Evolutionary conservation across 2,797 vertebrate genomes (phyloP).

Genomic region (Oreonectes daqikongensis): DNA sequence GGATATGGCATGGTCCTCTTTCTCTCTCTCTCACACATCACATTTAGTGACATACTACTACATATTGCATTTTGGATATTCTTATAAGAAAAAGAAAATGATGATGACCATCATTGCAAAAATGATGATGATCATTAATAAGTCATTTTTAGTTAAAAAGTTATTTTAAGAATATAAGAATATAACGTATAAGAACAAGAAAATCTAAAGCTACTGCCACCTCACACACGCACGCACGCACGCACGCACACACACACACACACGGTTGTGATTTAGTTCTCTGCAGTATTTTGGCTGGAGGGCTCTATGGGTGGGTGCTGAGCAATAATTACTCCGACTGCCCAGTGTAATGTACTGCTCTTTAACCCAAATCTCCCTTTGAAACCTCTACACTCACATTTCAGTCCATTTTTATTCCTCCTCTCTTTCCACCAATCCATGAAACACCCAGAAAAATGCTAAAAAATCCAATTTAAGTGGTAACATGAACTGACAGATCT

Average conservation of each 20-base stretch:
- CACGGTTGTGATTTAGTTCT: slow-evolving; percentile 39
- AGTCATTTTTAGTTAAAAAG: too few relatives aligned
- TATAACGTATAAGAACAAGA: neutral
- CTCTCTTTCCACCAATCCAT: neutral
- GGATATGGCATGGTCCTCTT: neutral
- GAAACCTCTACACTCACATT: slow-evolving; percentile 37
- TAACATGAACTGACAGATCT: neutral
- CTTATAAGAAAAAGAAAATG: too few relatives aligned
- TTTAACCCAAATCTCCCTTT: slow-evolving; percentile 51
- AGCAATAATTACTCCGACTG: slow-evolving; percentile 57
- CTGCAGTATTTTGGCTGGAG: slow-evolving; percentile 39
- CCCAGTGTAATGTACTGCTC: slow-evolving; percentile 53
- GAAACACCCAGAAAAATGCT: slow-evolving; percentile 13
- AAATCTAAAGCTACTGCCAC: slow-evolving; percentile 3
- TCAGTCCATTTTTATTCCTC: slow-evolving; percentile 14
- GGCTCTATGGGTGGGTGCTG: slow-evolving; percentile 48
- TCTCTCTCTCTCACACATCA: slow-evolving; percentile 3
- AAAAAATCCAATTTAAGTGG: neutral
- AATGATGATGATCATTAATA: too few relatives aligned
- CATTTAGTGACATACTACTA: slow-evolving; percentile 24
- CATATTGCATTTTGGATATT: slow-evolving; percentile 31
- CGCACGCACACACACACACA: slow-evolving; percentile 4
- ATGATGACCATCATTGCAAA: too few relatives aligned
- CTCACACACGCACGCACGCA: slow-evolving; percentile 11
- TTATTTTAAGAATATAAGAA: neutral